These are phyloP conservation scores for Phortica magna DNA, from an alignment of 2,888 invertebrate genomes.

Conservation along the genomic window DNA sequence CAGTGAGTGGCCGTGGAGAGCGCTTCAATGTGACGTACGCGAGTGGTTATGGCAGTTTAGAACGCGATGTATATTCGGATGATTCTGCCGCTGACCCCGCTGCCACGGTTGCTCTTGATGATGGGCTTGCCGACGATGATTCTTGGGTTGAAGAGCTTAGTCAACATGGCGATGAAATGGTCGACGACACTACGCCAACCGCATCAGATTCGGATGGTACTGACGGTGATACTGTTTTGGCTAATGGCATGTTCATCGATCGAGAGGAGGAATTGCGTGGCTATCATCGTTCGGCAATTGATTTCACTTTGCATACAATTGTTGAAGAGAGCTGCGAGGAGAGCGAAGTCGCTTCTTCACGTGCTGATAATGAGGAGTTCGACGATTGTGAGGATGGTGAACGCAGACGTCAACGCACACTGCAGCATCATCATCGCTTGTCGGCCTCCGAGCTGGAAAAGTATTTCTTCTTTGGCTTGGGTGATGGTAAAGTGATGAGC, in stretches of 20 bases:
- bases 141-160: slow-evolving; percentile 95
- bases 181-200: slow-evolving; percentile 75
- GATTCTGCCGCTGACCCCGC: slow-evolving; percentile 58
- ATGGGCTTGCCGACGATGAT: slow-evolving; percentile 93
- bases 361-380: slow-evolving; percentile 63
- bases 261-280: slow-evolving; percentile 89
- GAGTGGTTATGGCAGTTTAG: slow-evolving; percentile 43
- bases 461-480: slow-evolving; percentile 92
- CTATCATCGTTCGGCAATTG: slow-evolving; percentile 90
- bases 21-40: slow-evolving; percentile 40
- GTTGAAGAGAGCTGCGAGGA: slow-evolving; percentile 97
- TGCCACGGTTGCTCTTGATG: slow-evolving; percentile 82
- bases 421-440: slow-evolving; percentile 80
- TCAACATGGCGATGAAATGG: slow-evolving; percentile 85
- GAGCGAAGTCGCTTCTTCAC: slow-evolving; percentile 86
- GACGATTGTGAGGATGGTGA: slow-evolving; percentile 57
- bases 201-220: slow-evolving; percentile 73
- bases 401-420: slow-evolving; percentile 76
- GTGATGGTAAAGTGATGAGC: slow-evolving; percentile 81
- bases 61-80: slow-evolving; percentile 56
- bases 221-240: slow-evolving; percentile 72
- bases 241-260: slow-evolving; percentile 81
- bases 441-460: slow-evolving; percentile 92
- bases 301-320: slow-evolving; percentile 94
- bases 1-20: slow-evolving; percentile 44